These are phyloP conservation scores for Volucella zonaria DNA, from an alignment of 2,888 invertebrate genomes.

Conservation along the genomic window DNA sequence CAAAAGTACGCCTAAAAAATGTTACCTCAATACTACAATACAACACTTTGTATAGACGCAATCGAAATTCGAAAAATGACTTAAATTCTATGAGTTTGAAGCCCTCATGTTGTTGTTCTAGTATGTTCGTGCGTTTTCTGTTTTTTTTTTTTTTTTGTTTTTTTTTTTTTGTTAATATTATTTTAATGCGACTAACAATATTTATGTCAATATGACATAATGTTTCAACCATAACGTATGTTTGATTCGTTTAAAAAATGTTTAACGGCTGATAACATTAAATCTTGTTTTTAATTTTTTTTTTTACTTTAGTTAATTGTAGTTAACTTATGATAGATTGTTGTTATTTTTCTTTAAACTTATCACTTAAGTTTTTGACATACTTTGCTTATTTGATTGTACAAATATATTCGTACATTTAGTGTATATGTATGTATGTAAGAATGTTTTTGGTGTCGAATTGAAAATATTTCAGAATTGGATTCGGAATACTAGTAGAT, in stretches of 20 bases:
- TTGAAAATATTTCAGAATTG: background rate
- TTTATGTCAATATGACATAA: constrained; percentile 74
- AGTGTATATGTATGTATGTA: constrained; percentile 20
- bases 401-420: constrained; percentile 61
- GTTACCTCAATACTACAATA: constrained; percentile 71
- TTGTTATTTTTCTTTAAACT: constrained; percentile 52
- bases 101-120: constrained; percentile 61
- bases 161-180: constrained; percentile 34
- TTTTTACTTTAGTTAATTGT: constrained; percentile 47
- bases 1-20: constrained; percentile 72
- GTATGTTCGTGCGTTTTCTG: constrained; percentile 39
- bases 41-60: constrained; percentile 72
- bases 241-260: constrained; percentile 73
- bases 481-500: background rate
- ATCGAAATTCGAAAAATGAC: constrained; percentile 71
- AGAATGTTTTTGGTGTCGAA: constrained; percentile 34
- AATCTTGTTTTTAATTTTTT: constrained; percentile 49
- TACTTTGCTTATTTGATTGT: constrained; percentile 61
- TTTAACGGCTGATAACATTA: constrained; percentile 73
- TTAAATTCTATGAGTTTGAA: constrained; percentile 66
- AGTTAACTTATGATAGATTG: constrained; percentile 66
- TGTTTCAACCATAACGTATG: constrained; percentile 73
- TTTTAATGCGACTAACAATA: constrained; percentile 61
- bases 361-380: constrained; percentile 59
- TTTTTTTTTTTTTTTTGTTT: constrained; percentile 18